Evolutionary conservation across 1,140 invertebrate genomes (phyloP), one percentile per base, ranked within the genome.

Genomic region (Trinorchestia longiramus): DNA sequence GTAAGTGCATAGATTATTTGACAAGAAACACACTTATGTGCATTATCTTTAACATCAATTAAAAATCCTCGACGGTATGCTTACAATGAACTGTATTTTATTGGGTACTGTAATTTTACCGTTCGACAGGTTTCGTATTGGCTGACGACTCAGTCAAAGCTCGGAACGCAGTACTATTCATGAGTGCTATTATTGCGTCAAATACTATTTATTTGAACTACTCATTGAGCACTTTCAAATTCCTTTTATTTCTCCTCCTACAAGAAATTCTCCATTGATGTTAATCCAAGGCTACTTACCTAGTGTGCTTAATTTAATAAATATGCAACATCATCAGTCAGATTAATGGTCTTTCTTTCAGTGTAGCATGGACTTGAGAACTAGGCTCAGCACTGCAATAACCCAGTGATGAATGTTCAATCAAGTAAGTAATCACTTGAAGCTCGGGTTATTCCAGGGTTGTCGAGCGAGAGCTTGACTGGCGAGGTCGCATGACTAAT

Each of bases 391-490:
- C 62, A 77, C 62, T 77, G 62, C 62, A 77, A 90, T 43, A 90
- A 90, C 43, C 88, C 8, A 43, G 88, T 90, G 88, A 90, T 90
- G 88, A 42, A 90, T 43, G 88, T 90, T 43, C 88, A 90, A 90
- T 90, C 88, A 90, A 41, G 88, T 43, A 90, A 90, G 88, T 90
- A 90, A 43, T 90, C 88, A 90, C 62, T 77, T 36, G 62, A 77
- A 77, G 62, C 11, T 28, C 28, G 62, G 62, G 62, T 77, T 77
- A 77, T 77, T 77, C 62, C 28, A 28, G 62, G 62, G 62, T 36
- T 77, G 62, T 77, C 62, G 62, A 77, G 62, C 62, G 11, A 77
- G 62, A 77, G 11, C 62, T 77, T 77, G 62, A 77, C 62, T 77
- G 62, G 11, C 1, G 62, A 77, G 62, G 62, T 77, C 62, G 62